Base-by-base conservation (phyloP, 2,797 vertebrate genomes). In the Anomalospiza imberbis region DNA sequence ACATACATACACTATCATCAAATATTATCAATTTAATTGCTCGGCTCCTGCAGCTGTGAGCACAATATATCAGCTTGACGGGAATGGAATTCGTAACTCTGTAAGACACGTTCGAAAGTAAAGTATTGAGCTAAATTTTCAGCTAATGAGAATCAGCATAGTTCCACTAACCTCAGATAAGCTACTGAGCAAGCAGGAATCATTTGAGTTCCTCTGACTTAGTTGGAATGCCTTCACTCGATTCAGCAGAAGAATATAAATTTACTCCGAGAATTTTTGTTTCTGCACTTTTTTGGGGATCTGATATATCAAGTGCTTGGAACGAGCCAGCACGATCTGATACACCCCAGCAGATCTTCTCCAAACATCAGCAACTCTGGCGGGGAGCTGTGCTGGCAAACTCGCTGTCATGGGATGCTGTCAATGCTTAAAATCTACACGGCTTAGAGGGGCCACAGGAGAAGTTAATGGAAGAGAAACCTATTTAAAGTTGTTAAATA, bases 1-100 rank as follows among this genome's bases (percentile, higher is more conserved):
- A 84, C 94, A 79, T 90, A 58, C 70, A 51, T 72, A 66, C 74
- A 85, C 85, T 96, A 96, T 96, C 94, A 95, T 91, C 93, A 94
- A 95, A 93, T 96, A 96, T 95, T 94, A 96, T 95, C 95, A 97
- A 93, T 96, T 96, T 95, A 96, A 96, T 94, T 97, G 94, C 95
- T 94, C 32, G 2, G 61, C 93, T 91, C 36, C 85, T 76, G 89
- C 94, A 97, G 96, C 94, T 96, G 94, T 96, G 94, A 94, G 91
- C 77, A 65, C 89, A 90, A 26, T 87, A 87, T 91, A 96, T 96
- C 88, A 95, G 95, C 80, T 85, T 87, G 88, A 83, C 77, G 93
- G 93, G 96, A 94, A 96, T 91, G 91, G 93, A 97, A 94, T 96
- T 93, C 0, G 1, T 90, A 94, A 89, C 90, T 92, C 83, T 90